These are phyloP conservation scores for Frieseomelitta varia DNA, from an alignment of 1,140 invertebrate genomes.

Conservation along the genomic window DNA sequence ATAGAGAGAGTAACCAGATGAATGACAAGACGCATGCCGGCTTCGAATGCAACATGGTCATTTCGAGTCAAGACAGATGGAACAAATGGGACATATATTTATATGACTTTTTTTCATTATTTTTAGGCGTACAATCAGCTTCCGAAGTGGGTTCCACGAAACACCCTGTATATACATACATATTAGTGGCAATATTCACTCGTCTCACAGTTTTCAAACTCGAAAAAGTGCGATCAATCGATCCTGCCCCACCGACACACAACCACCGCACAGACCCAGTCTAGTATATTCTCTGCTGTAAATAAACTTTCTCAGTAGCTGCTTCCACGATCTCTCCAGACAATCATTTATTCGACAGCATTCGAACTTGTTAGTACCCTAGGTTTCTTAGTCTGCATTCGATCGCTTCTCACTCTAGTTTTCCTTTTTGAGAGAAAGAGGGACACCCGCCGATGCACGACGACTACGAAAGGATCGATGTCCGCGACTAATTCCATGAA, in stretches of 20 bases:
- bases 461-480: background rate
- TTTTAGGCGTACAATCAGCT: too few species aligned
- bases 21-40: too few species aligned
- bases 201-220: background rate
- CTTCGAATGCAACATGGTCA: too few species aligned
- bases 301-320: slow-evolving; percentile 32
- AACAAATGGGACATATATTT: too few species aligned
- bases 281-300: slow-evolving; percentile 32
- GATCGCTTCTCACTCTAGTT: slow-evolving; percentile 61
- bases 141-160: too few species aligned
- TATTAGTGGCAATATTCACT: slow-evolving; percentile 7
- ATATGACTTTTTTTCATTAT: too few species aligned
- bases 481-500: slow-evolving; percentile 28
- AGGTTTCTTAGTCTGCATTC: slow-evolving; percentile 49
- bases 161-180: too few species aligned
- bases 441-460: slow-evolving; percentile 47
- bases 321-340: slow-evolving; percentile 43
- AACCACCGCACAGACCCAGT: background rate
- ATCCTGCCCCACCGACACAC: background rate
- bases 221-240: background rate
- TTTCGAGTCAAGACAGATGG: too few species aligned
- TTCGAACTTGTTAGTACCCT: slow-evolving; percentile 45
- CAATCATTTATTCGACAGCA: slow-evolving; percentile 20
- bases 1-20: too few species aligned
- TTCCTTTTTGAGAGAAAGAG: slow-evolving; percentile 65